phyloP scores from a whole-genome alignment of 2,113 vertebrate genomes.

The Forbesichthys papilliferus region DNA sequence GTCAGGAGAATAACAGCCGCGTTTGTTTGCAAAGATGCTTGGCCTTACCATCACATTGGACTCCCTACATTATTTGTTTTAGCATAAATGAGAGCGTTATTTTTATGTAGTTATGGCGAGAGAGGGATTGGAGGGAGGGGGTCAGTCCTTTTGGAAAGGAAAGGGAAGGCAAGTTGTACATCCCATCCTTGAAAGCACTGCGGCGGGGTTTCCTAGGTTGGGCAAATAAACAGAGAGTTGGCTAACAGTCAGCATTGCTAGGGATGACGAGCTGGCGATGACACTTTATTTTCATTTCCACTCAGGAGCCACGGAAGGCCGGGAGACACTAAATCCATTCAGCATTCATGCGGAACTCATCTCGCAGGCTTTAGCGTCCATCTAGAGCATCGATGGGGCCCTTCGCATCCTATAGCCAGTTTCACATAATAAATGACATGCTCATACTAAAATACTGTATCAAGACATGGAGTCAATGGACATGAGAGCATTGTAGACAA shows the following conservation, averaged over 20 bases:
- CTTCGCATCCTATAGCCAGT: constrained; percentile 3
- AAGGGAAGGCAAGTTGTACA: constrained; percentile 15
- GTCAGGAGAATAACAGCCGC: constrained; percentile 44
- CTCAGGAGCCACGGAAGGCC: constrained; percentile 26
- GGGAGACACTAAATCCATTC: constrained; percentile 55
- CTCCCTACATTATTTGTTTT: constrained; percentile 12
- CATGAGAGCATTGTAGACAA: constrained; percentile 5
- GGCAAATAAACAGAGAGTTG: constrained; percentile 56
- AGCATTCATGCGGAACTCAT: constrained; percentile 41
- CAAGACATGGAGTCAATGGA: neutral
- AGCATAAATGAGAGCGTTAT: constrained; percentile 3
- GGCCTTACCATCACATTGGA: constrained; percentile 23
- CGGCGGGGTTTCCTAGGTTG: constrained; percentile 32
- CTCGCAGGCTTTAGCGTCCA: constrained; percentile 10
- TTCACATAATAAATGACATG: too few relatives aligned
- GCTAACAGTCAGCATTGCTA: constrained; percentile 34
- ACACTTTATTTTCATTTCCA: constrained; percentile 71
- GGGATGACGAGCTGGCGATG: constrained; percentile 36
- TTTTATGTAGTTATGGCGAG: constrained; percentile 21
- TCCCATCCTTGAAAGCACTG: neutral
- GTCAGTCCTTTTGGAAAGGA: constrained; percentile 17
- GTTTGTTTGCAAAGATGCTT: constrained; percentile 40
- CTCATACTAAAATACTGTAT: too few relatives aligned
- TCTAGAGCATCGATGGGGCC: constrained; percentile 9
- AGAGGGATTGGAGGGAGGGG: neutral